Conservation (phyloP, 1,140 invertebrate genomes). For the Sarcophaga peregrina region DNA sequence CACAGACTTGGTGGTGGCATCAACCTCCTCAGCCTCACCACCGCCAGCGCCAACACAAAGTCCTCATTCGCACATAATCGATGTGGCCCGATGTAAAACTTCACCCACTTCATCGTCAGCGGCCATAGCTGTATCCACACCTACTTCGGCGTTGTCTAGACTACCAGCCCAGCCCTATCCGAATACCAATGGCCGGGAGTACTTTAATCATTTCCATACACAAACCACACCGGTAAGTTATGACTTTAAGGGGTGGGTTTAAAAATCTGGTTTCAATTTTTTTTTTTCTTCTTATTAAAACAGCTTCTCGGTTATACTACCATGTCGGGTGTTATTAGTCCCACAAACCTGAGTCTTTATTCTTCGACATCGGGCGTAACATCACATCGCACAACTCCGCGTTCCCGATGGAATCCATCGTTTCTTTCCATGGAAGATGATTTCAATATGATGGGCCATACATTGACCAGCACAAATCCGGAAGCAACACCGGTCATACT, state of each 20-base stretch:
- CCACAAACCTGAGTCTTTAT: constrained; percentile 89
- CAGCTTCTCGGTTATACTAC: constrained; percentile 91
- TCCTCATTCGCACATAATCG: constrained; percentile 56
- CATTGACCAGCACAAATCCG: constrained; percentile 71
- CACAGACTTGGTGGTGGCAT: constrained; percentile 50
- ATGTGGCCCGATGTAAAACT: constrained; percentile 46
- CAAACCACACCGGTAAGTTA: constrained; percentile 85
- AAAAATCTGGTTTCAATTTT: not conserved
- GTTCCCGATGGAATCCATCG: constrained; percentile 84
- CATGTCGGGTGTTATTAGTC: constrained; percentile 87
- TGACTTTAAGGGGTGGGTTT: not conserved
- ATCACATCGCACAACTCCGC: constrained; percentile 70
- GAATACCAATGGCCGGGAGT: constrained; percentile 57
- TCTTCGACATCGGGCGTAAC: constrained; percentile 78
- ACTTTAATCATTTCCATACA: constrained; percentile 91
- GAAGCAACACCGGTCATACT: constrained; percentile 77
- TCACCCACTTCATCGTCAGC: constrained; percentile 30
- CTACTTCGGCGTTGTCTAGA: constrained; percentile 49
- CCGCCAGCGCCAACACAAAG: constrained; percentile 53
- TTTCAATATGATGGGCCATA: constrained; percentile 89
- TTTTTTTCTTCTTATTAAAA: not conserved
- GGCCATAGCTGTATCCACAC: constrained; percentile 50
- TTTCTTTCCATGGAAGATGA: constrained; percentile 90
- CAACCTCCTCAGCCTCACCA: constrained; percentile 52
- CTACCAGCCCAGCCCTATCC: constrained; percentile 57